Evolutionary conservation across 2,113 vertebrate genomes (phyloP), one percentile per base, ranked within the genome.

Genomic region (Alligator sinensis): DNA sequence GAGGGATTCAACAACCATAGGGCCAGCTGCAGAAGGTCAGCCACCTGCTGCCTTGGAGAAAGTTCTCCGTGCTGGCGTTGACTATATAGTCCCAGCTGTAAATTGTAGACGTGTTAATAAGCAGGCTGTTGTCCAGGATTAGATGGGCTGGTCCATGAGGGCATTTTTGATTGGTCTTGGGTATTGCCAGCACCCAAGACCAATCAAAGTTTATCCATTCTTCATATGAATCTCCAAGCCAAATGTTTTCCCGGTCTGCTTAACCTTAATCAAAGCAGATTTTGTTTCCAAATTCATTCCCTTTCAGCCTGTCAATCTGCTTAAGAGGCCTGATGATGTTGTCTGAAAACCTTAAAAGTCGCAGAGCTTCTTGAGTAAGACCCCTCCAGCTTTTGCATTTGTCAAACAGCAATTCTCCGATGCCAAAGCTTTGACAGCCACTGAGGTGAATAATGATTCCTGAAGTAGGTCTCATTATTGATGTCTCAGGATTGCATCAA

Each of bases 381-480:
- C 78, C 93, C 92, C 72, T 90, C 60, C 80, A 76, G 60, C 21
- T 88, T 93, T 92, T 59, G 24, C 74, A 57, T 89, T 89, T 94
- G n/a, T 88, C 82, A 90, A 59, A 17, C 24, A 92, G 77, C 64
- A 95, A 92, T 96, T 96, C 94, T 94, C 88, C 80, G 80, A 87
- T 84, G 77, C 2, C 60, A 59, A n/a, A 59, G 61, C 62, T 97
- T 96, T 93, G 86, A 92, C 91, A 95, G 83, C 24, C 57, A 21
- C 86, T 85, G 77, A 96, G 88, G 34, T 74, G 60, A 91, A 90
- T 21, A 4, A 83, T 90, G 87, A 94, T 91, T 96, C 96, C 95
- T 91, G n/a, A 94, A 87, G 86, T 82, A 77, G 94, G 64, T 22
- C 34, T 91, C 91, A 87, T 90, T 96, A 92, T 94, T 94, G 94